Evolutionary conservation across 2,113 vertebrate species (phyloP).

Genomic region (Gobiocypris rarus): DNA sequence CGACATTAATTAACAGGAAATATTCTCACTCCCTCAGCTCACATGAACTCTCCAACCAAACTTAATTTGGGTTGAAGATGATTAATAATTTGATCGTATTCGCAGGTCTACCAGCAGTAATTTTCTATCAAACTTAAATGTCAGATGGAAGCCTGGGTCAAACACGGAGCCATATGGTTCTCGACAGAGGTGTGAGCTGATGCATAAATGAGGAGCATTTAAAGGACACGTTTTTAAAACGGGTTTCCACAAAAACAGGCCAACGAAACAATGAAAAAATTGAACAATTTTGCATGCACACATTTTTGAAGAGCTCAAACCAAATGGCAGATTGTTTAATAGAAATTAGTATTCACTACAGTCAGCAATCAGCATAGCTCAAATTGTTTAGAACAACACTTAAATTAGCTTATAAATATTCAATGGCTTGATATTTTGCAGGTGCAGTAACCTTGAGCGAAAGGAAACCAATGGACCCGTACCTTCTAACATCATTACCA

Average conservation of each 20-base stretch:
- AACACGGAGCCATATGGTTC: slow-evolving; percentile 38
- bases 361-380: slow-evolving; percentile 51
- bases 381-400: slow-evolving; percentile 68
- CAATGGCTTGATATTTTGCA: slow-evolving; percentile 57
- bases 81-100: slow-evolving; percentile 73
- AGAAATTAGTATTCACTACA: slow-evolving; percentile 48
- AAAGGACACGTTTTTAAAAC: slow-evolving; percentile 24
- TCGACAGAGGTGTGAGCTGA: slow-evolving; percentile 1
- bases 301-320: neutral
- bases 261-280: neutral
- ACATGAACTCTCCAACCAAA: slow-evolving; percentile 44
- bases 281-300: neutral
- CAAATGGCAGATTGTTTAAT: neutral
- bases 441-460: slow-evolving; percentile 59
- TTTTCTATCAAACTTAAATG: slow-evolving; percentile 72
- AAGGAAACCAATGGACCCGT: slow-evolving; percentile 27
- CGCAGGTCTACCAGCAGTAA: slow-evolving; percentile 52
- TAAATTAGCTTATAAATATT: slow-evolving; percentile 61
- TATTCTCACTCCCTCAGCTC: slow-evolving; percentile 69
- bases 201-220: slow-evolving; percentile 40
- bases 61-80: slow-evolving; percentile 60
- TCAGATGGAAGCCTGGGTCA: slow-evolving; percentile 61
- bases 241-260: slow-evolving; percentile 27
- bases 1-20: slow-evolving; percentile 72
- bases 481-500: neutral